These are phyloP conservation scores for Dicranocentrus wangi DNA, from an alignment of 2,888 invertebrate genomes.

Conservation along the genomic window DNA sequence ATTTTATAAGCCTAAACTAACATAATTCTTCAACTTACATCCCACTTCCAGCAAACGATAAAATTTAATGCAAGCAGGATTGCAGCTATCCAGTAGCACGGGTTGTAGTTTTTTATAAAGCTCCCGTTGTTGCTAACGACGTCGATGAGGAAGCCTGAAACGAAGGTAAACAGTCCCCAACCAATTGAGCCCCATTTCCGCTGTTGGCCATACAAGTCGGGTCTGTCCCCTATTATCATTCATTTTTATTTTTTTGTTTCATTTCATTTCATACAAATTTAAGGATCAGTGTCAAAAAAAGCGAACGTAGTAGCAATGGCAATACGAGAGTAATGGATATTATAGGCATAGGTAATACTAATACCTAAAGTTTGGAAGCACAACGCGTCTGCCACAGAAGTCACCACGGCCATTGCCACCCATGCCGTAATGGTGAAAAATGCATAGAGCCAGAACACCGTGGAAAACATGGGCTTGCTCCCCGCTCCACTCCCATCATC, in stretches of 20 bases:
- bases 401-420: conserved; percentile 89
- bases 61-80: conserved; percentile 67
- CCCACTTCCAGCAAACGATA: conserved; percentile 71
- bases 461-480: too few relatives aligned
- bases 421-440: conserved; percentile 85
- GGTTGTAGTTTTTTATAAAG: conserved; percentile 82
- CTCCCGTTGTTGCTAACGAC: conserved; percentile 81
- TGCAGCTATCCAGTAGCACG: conserved; percentile 84
- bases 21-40: conserved; percentile 60
- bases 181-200: conserved; percentile 91
- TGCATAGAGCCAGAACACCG: conserved; percentile 86
- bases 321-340: too few relatives aligned
- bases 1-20: conserved; percentile 3
- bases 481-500: not conserved
- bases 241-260: not conserved
- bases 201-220: conserved; percentile 87
- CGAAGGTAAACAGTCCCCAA: conserved; percentile 85
- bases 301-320: too few relatives aligned
- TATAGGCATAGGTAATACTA: not conserved
- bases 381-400: conserved; percentile 91
- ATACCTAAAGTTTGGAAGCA: conserved; percentile 88
- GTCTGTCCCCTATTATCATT: conserved; percentile 79
- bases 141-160: conserved; percentile 87
- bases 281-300: too few relatives aligned
- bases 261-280: not conserved